phyloP scores from a whole-genome alignment of 2,797 vertebrate genomes.

The Sebastes nivosus region DNA sequence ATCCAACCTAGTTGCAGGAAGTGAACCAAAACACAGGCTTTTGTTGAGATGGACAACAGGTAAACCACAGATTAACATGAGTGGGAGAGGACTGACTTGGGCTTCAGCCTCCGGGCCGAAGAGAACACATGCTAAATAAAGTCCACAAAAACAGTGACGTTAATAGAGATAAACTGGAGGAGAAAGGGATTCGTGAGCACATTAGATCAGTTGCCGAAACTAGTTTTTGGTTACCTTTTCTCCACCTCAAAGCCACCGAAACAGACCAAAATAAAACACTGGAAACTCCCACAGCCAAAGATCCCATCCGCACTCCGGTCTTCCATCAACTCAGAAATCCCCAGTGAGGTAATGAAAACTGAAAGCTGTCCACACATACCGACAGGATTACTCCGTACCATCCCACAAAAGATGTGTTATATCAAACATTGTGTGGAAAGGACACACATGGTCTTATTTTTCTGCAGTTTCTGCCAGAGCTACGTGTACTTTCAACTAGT shows the following conservation, averaged over 20 bases:
- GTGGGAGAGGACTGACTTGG: too few species aligned
- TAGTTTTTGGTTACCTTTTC: not conserved
- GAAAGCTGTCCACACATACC: not conserved
- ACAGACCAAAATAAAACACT: constrained; percentile 2
- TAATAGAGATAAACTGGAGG: too few species aligned
- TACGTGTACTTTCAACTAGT: too few species aligned
- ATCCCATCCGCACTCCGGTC: not conserved
- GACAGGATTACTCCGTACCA: not conserved
- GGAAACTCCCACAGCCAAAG: constrained; percentile 25
- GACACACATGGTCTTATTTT: not conserved
- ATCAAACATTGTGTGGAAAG: not conserved
- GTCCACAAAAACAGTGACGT: too few species aligned
- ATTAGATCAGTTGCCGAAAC: too few species aligned
- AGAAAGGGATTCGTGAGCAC: too few species aligned
- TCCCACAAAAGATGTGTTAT: not conserved
- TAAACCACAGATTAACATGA: too few species aligned
- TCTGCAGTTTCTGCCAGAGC: not conserved
- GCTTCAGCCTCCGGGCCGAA: too few species aligned
- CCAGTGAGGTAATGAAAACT: not conserved
- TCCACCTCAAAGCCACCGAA: not conserved
- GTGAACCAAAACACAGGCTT: too few species aligned
- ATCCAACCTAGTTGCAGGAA: too few species aligned
- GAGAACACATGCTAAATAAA: too few species aligned
- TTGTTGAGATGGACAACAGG: too few species aligned
- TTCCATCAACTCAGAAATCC: constrained; percentile 2